Percentiles rank a stretch among this genome's conserved stretches.
Conservation (phyloP, 1,140 invertebrate species). For the Homarus americanus region DNA sequence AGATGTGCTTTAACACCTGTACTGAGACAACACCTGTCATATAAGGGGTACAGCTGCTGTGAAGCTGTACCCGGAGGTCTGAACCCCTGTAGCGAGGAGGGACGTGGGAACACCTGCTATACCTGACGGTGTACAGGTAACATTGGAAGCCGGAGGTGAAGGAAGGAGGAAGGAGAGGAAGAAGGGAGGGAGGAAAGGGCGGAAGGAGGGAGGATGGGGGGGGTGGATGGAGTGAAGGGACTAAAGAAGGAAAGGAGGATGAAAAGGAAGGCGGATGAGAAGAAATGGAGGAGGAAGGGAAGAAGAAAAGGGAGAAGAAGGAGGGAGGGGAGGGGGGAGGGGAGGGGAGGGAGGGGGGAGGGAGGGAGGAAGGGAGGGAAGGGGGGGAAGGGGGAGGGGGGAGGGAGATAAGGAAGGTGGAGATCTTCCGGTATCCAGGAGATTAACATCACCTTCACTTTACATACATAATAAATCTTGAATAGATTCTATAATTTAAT, state of each 20-base stretch:
- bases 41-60: neutral
- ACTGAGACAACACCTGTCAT: neutral
- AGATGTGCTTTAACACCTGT: neutral
- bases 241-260: neutral
- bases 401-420: neutral
- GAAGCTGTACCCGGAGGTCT: neutral
- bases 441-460: neutral
- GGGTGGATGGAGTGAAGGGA: too few relatives aligned
- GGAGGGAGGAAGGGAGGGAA: neutral
- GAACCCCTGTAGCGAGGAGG: neutral
- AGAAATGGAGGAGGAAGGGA: neutral
- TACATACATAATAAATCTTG: neutral
- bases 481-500: neutral
- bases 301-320: neutral
- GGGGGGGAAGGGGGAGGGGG: neutral
- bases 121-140: neutral
- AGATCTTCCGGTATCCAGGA: neutral
- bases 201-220: too few relatives aligned
- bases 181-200: too few relatives aligned
- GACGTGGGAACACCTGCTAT: neutral
- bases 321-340: neutral
- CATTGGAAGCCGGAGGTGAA: neutral
- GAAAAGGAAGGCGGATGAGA: too few relatives aligned
- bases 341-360: neutral
- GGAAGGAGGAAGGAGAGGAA: neutral